Percentiles rank a stretch among this genome's conserved stretches.
These are phyloP conservation scores for Pentamera pediparva DNA, from an alignment of 53 echinoderm and acorn worm species.

Conservation along the genomic window DNA sequence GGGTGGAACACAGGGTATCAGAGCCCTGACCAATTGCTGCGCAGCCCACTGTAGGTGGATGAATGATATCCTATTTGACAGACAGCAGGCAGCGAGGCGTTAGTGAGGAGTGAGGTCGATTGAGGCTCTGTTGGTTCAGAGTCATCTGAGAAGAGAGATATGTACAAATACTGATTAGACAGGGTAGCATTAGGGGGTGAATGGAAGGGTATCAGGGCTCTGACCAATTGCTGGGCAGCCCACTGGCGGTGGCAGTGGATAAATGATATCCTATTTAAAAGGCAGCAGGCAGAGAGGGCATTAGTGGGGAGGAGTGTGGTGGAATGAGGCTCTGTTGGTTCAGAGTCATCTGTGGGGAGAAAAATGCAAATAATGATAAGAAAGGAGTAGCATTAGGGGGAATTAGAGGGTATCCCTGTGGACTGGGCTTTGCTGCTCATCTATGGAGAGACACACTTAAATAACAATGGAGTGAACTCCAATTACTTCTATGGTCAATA, in stretches of 20 bases:
- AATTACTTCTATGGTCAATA: too few relatives aligned
- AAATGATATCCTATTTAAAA: constrained; percentile 80
- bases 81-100: constrained; percentile 92
- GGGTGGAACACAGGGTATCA: too few relatives aligned
- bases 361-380: neutral
- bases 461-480: too few relatives aligned
- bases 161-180: neutral
- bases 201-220: too few relatives aligned
- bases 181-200: neutral
- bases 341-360: neutral
- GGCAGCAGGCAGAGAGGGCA: constrained; percentile 87
- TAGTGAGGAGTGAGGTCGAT: constrained; percentile 72
- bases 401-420: constrained; percentile 50
- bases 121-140: constrained; percentile 24
- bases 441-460: too few relatives aligned
- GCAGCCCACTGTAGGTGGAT: constrained; percentile 95
- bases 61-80: constrained; percentile 81
- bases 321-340: constrained; percentile 27
- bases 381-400: neutral
- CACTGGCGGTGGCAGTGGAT: constrained; percentile 88
- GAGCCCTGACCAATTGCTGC: constrained; percentile 88
- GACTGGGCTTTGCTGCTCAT: too few relatives aligned
- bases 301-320: constrained; percentile 86
- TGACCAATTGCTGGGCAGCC: constrained; percentile 97
- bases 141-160: neutral